Conservation (phyloP, 1,140 invertebrate genomes). For the Ephestia elutella region DNA sequence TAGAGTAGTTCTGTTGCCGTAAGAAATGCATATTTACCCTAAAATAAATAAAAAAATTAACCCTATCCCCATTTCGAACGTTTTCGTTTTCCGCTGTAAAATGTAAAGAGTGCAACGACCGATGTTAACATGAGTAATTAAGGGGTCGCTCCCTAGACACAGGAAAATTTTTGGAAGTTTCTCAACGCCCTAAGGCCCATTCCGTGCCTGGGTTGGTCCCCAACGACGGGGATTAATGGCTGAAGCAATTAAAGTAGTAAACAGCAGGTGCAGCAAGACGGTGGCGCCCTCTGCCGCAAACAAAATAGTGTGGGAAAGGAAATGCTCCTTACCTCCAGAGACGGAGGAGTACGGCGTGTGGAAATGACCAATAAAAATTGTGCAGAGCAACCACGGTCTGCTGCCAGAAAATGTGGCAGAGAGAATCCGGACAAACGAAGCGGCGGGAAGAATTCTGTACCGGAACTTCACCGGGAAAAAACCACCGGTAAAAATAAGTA, state of each 20-base stretch:
- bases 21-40: too few species aligned
- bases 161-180: neutral
- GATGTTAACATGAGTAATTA: neutral
- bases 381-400: too few species aligned
- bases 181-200: neutral
- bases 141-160: neutral
- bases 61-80: neutral
- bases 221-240: slow-evolving; percentile 54
- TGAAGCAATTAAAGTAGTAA: slow-evolving; percentile 59
- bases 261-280: slow-evolving; percentile 53
- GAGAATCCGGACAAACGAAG: too few species aligned
- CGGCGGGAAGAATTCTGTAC: too few species aligned
- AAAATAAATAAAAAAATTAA: neutral
- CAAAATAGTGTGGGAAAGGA: slow-evolving; percentile 46
- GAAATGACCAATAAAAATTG: neutral
- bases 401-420: too few species aligned
- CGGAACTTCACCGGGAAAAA: too few species aligned
- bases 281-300: slow-evolving; percentile 33
- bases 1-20: too few species aligned
- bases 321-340: neutral
- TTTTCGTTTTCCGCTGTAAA: neutral
- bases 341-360: neutral
- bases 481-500: too few species aligned
- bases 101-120: neutral
- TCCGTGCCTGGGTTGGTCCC: slow-evolving; percentile 24